phyloP scores from a whole-genome alignment of 2,113 vertebrate genomes.

The Seriola dumerili region DNA sequence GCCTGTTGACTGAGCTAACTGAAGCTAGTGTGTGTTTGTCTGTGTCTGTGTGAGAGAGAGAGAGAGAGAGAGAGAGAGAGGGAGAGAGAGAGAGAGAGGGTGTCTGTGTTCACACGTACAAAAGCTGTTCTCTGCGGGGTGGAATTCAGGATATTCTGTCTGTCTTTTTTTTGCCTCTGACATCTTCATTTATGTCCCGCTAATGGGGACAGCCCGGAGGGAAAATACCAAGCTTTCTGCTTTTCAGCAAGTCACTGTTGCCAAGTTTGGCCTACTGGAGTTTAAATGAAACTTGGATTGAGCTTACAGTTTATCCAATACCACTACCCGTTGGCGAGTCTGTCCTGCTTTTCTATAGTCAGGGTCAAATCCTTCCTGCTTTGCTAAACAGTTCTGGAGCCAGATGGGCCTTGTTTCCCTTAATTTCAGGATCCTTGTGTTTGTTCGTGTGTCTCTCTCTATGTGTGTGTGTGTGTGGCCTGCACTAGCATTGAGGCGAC shows the following conservation, averaged over 20 bases:
- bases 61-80: conserved; percentile 41
- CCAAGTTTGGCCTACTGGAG: conserved; percentile 57
- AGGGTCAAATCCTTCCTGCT: conserved; percentile 75
- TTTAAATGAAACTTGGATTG: conserved; percentile 58
- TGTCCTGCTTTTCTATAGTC: conserved; percentile 66
- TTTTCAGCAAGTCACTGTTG: conserved; percentile 61
- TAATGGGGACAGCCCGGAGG: conserved; percentile 66
- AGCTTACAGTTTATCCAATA: conserved; percentile 70
- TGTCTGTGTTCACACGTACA: conserved; percentile 80
- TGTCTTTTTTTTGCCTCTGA: conserved; percentile 66
- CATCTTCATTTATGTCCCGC: conserved; percentile 73
- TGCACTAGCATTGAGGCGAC: conserved; percentile 53
- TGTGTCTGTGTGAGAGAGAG: conserved; percentile 31
- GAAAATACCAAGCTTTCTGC: conserved; percentile 58
- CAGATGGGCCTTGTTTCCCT: conserved; percentile 78
- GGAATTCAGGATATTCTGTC: conserved; percentile 72
- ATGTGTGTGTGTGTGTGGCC: conserved; percentile 72
- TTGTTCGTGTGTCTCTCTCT: conserved; percentile 51
- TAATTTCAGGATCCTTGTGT: conserved; percentile 77
- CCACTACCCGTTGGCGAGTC: conserved; percentile 57
- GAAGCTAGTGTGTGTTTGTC: conserved; percentile 60
- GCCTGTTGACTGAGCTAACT: conserved; percentile 76
- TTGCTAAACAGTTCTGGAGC: conserved; percentile 75
- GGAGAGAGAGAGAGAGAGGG: conserved; percentile 51
- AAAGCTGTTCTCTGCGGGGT: conserved; percentile 72